Base-by-base conservation (phyloP, 2,888 invertebrate species). In the Oxystoma pomonae region DNA sequence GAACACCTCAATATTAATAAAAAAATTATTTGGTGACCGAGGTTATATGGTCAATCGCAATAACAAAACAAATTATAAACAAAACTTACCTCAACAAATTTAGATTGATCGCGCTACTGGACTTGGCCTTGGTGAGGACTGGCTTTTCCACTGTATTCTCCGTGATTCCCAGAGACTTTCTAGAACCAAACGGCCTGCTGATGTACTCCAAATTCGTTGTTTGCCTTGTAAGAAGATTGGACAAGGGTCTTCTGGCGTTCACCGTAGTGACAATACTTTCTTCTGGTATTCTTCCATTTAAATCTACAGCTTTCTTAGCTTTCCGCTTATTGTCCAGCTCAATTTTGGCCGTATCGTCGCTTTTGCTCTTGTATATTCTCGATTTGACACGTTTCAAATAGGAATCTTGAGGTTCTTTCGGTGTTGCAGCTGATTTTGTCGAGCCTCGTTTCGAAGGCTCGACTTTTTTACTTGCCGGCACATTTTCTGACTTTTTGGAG, bases 101-200 rank as follows among this genome's bases (percentile, higher is more conserved):
- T 65, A 81, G 71, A 70, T 81, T 81, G 49, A 81, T 81, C 5
- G 80, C 77, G 71, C 81, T 80, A 63, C 80, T 80, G 7, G 80
- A 80, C 69, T 81, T 81, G 1, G 81, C 77, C 68, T 81, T 81
- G 22, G 76, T 77, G 65, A 80, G 69, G 20, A 76, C 67, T 0
- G 80, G 80, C 61, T 77, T 76, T 19, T 71, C 71, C 17, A 51
- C 58, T 35, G 59, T 60, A 57, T 66, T 70, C 16, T 73, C 74
- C 20, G 71, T 66, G 21, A 71, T 72, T 17, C 74, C 75, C 21
- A 73, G 70, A 16, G 74, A 72, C 58, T 71, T 74, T 57, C 72
- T 69, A 12, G 72, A 65, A 12, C 76, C 77, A 53, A 75, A 72
- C 9, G 76, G 67, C 1, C 67, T 63, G 55, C 67, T 67, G 5